These are phyloP conservation scores for Morpho achilles DNA, from an alignment of 2,888 invertebrate species.

Conservation along the genomic window DNA sequence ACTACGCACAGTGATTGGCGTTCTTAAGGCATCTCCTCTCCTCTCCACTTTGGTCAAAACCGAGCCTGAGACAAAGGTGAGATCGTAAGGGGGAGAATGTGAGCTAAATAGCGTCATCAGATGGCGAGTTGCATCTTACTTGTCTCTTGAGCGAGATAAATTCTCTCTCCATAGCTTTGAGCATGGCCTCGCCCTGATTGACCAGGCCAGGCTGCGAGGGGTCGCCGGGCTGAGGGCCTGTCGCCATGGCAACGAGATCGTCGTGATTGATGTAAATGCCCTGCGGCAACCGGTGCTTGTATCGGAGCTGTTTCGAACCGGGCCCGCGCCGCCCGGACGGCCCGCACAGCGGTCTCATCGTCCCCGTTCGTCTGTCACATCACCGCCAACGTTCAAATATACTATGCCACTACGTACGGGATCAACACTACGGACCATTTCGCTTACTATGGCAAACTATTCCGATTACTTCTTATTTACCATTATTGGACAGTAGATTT, in stretches of 20 bases:
- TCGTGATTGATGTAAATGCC: conserved; percentile 99
- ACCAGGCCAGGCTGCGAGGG: conserved; percentile 66
- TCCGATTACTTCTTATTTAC: too few relatives aligned
- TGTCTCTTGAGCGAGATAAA: conserved; percentile 96
- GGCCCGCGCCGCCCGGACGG: conserved; percentile 80
- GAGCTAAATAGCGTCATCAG: conserved; percentile 48
- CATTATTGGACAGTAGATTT: too few relatives aligned
- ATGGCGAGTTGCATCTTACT: conserved; percentile 84
- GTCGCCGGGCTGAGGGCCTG: conserved; percentile 83
- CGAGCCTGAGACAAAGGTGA: conserved; percentile 27
- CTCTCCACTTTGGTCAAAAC: too few relatives aligned
- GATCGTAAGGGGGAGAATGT: conserved; percentile 62
- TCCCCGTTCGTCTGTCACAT: conserved; percentile 87
- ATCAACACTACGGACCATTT: conserved; percentile 1
- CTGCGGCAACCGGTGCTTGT: conserved; percentile 93
- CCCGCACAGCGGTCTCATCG: conserved; percentile 88
- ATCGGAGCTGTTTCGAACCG: conserved; percentile 73
- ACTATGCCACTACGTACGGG: not conserved
- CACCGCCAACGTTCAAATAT: conserved; percentile 46
- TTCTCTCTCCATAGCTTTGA: conserved; percentile 95
- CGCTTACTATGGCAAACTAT: too few relatives aligned
- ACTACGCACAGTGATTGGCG: too few relatives aligned
- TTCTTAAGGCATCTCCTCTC: too few relatives aligned
- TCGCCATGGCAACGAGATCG: conserved; percentile 95
- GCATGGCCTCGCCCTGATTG: conserved; percentile 89